Base-by-base conservation (phyloP, 1,140 invertebrate genomes). In the Ectropis grisescens region DNA sequence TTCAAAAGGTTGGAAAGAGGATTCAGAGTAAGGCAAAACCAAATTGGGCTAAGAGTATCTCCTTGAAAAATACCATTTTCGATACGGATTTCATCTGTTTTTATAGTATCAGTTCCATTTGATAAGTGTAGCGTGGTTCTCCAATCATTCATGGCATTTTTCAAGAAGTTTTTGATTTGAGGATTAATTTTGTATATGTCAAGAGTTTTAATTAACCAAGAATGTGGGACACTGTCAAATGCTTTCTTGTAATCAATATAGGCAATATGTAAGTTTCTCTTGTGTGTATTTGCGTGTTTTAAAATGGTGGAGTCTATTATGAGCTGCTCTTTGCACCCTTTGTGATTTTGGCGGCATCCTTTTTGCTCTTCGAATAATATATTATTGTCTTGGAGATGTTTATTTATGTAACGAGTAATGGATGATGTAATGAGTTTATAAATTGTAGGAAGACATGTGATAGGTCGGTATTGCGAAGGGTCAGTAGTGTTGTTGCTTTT, bases 291-390 rank as follows among this genome's bases (percentile, higher is more conserved):
- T 7, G 32, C 38, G 4, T 42, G 25, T 11, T 33, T 29, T 0
- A 15, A 11, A 8, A 37, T 19, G 12, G 11, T 14, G 1, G 40
- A 29, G 19, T 39, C 44, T 16, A 52, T 48, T 5, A 31, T 34
- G 2, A 55, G n/a, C 11, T 54, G 45, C 35, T 49, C 50, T 25
- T 48, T 49, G 13, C 45, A 54, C 5, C 50, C 50, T 7, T 30
- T 30, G 9, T 11, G 14, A n/a, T 12, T n/a, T 29, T 36, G 44
- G 3, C 47, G 27, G 13, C 50, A 54, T 0, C 50, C 41, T 26
- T 49, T 54, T 15, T 54, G 45, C 33, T 54, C 35, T 32, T 49
- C 41, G 2, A 46, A 19, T 34, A 46, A 9, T n/a, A 54, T 37
- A 13, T 41, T 46, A 26, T 54, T 14, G 7, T 42, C 8, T 9